phyloP scores from a whole-genome alignment of 1,140 invertebrate species.

The Halesus radiatus region DNA sequence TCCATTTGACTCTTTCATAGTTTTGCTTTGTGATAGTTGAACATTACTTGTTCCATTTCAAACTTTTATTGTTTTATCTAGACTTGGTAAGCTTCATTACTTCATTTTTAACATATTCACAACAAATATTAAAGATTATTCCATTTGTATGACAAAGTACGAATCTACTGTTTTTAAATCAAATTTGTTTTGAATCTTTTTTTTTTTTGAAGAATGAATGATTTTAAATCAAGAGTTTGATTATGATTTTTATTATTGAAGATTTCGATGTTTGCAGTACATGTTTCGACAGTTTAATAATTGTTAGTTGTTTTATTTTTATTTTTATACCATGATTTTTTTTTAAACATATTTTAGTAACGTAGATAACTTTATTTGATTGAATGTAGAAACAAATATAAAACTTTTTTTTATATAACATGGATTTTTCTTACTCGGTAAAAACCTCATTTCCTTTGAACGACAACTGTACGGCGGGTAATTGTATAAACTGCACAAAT shows the following conservation, averaged over 20 bases:
- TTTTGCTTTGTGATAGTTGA: slow-evolving; percentile 55
- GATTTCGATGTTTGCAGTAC: too few species aligned
- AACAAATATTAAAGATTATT: not conserved
- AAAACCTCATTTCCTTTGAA: not conserved
- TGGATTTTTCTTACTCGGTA: slow-evolving; percentile 6
- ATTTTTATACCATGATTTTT: slow-evolving; percentile 32
- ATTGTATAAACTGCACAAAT: too few species aligned
- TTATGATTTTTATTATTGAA: too few species aligned
- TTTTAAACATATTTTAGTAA: slow-evolving; percentile 24
- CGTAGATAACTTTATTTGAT: slow-evolving; percentile 19
- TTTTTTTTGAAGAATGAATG: too few species aligned
- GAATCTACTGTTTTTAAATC: not conserved
- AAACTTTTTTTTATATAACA: not conserved
- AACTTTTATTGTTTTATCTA: slow-evolving; percentile 16
- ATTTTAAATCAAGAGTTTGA: too few species aligned
- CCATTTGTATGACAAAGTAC: not conserved
- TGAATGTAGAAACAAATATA: not conserved
- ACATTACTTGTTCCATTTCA: slow-evolving; percentile 21
- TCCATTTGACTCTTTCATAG: slow-evolving; percentile 34
- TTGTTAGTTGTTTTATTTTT: slow-evolving; percentile 25
- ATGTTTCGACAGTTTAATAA: not conserved
- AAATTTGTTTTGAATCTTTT: too few species aligned
- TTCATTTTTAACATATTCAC: not conserved
- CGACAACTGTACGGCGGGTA: too few species aligned
- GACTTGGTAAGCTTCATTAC: slow-evolving; percentile 5